These are phyloP conservation scores for Paratrypauchen microcephalus DNA, from an alignment of 2,797 vertebrate genomes.

Conservation along the genomic window DNA sequence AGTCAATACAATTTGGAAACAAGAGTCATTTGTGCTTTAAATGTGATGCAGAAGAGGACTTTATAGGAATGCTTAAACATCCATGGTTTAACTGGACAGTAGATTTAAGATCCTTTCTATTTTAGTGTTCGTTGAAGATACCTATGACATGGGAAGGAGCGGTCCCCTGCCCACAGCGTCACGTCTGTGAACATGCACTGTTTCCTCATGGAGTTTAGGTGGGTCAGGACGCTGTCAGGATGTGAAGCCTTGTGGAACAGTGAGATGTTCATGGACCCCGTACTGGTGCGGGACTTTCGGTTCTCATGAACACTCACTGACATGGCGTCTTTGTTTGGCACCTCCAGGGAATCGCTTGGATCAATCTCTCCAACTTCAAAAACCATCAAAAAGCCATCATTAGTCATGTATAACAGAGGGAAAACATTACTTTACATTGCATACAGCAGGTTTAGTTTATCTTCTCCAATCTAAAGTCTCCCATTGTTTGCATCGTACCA, in stretches of 20 bases:
- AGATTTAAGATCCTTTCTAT: not conserved
- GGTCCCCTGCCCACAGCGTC: conserved; percentile 90
- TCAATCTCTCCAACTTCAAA: conserved; percentile 48
- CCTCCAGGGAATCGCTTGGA: conserved; percentile 49
- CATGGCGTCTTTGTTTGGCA: conserved; percentile 77
- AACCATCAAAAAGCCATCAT: not conserved
- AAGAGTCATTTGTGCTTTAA: not conserved
- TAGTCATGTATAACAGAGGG: not conserved
- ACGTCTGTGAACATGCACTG: conserved; percentile 93
- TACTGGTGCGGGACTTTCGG: conserved; percentile 91
- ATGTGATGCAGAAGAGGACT: not conserved
- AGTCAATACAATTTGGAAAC: not conserved
- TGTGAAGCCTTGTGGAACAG: conserved; percentile 94
- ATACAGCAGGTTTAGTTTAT: not conserved
- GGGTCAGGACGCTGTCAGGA: conserved; percentile 89
- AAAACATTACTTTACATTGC: not conserved
- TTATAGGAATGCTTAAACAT: not conserved
- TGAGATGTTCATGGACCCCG: conserved; percentile 90
- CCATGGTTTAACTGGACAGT: not conserved
- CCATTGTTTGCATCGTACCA: not conserved
- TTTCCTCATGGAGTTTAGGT: conserved; percentile 89
- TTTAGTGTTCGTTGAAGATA: conserved; percentile 6
- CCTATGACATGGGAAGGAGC: conserved; percentile 90
- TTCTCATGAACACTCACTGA: conserved; percentile 94
- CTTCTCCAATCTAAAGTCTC: not conserved